phyloP scores from a whole-genome alignment of 2,888 invertebrate species.

The Glaucopsyche alexis region DNA sequence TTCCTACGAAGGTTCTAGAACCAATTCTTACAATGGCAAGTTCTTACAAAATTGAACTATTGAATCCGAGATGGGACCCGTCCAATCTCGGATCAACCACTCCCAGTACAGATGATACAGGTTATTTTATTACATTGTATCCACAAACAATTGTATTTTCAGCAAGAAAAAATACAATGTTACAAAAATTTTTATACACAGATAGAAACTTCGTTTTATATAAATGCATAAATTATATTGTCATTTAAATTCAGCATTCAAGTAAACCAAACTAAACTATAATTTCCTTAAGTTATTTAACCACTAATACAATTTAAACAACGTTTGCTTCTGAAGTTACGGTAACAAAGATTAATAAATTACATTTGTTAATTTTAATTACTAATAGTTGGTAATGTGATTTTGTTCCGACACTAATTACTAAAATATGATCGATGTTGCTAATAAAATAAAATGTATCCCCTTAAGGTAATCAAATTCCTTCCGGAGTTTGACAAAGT shows the following conservation, averaged over 20 bases:
- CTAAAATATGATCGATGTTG: slow-evolving; percentile 8
- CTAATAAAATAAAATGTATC: slow-evolving; percentile 52
- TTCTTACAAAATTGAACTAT: slow-evolving; percentile 11
- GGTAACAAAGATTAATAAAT: background rate
- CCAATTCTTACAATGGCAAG: background rate
- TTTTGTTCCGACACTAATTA: slow-evolving; percentile 13
- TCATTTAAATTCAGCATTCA: too few relatives aligned
- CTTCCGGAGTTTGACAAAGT: slow-evolving; percentile 62
- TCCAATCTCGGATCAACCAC: slow-evolving; percentile 22
- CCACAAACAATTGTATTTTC: slow-evolving; percentile 1
- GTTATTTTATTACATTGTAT: background rate
- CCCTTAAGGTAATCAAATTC: slow-evolving; percentile 70
- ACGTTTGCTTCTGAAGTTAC: background rate
- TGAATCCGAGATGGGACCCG: background rate
- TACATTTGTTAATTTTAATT: background rate
- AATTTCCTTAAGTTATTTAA: background rate
- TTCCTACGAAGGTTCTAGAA: background rate
- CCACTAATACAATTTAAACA: background rate
- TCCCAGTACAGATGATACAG: background rate
- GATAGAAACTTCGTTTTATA: background rate
- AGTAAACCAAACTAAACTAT: too few relatives aligned
- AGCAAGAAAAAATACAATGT: background rate
- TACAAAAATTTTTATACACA: too few relatives aligned
- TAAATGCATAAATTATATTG: background rate
- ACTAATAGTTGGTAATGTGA: background rate